phyloP scores from a whole-genome alignment of 2,888 invertebrate genomes.

The Drosophila melanocephala region DNA sequence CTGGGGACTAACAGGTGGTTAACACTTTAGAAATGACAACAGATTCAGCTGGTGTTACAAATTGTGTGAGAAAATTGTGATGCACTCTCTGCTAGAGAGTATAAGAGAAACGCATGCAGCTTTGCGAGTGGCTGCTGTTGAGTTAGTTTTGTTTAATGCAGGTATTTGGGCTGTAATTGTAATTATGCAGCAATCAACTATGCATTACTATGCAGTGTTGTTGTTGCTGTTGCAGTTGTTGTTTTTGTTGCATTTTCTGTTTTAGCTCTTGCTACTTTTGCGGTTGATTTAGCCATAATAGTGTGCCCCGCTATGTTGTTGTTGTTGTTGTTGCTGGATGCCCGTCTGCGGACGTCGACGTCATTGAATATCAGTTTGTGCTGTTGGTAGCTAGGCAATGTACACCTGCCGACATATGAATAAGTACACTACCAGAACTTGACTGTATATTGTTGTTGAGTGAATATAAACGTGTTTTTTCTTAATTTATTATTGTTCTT shows the following conservation, averaged over 20 bases:
- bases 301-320: conserved; percentile 46
- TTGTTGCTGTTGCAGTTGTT: conserved; percentile 9
- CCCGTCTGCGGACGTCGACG: conserved; percentile 42
- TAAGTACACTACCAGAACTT: background rate
- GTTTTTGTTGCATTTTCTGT: conserved; percentile 33
- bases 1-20: background rate
- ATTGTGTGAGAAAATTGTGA: background rate
- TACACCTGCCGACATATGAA: background rate
- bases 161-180: conserved; percentile 69
- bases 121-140: conserved; percentile 26
- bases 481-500: background rate
- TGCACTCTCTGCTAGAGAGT: conserved; percentile 3
- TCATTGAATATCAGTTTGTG: conserved; percentile 38
- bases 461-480: background rate
- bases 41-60: background rate
- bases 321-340: conserved; percentile 15
- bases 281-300: conserved; percentile 65
- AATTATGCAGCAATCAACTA: conserved; percentile 75
- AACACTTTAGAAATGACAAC: background rate
- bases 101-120: conserved; percentile 26
- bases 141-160: conserved; percentile 50
- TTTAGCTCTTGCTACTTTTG: conserved; percentile 34
- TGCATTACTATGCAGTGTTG: conserved; percentile 40
- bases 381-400: conserved; percentile 41
- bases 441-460: background rate